Base-by-base conservation (phyloP, 2,888 invertebrate species). In the Tetragonula carbonaria region DNA sequence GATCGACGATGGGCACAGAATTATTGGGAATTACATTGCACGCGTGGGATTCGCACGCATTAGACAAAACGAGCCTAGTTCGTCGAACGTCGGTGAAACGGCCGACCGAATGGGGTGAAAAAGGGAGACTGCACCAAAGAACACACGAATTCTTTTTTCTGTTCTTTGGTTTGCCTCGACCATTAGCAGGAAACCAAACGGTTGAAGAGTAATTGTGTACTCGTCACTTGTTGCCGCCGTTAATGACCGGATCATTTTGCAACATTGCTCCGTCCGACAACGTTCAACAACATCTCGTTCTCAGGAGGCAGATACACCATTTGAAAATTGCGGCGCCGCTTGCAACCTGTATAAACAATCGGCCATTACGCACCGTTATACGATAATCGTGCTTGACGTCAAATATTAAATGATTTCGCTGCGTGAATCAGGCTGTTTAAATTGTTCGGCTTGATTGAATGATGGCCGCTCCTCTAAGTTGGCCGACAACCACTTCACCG, bases 321-420 rank as follows among this genome's bases (percentile, higher is more conserved):
- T 89, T 88, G 90, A 90, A 89, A 87, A 88, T 91, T 89, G 84
- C 91, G 90, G 90, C 88, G 90, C 91, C 90, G 89, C 86, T 87
- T 91, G 87, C 90, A 91, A 90, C 91, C 90, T 91, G 88, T 91
- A 88, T 91, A 92, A 92, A 92, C 92, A 92, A 91, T 90, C 88
- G 90, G 88, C 91, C 87, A 91, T 92, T 91, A 91, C 83, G 84
- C 87, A 85, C 86, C 86, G 89, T 92, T 93, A 92, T 91, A 93
- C 91, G 92, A 91, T 93, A 93, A 93, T 93, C 91, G 90, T 86
- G 89, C 90, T 90, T 93, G 92, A 93, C 92, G 93, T 93, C 93
- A 93, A 93, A 93, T 93, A 92, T 92, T 92, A 93, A 92, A 92
- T 91, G 93, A 92, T 92, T 92, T 92, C 92, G 92, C 93, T 91